Evolutionary conservation across 1,140 invertebrate species (phyloP), one percentile per base, ranked within the genome.

Genomic region (Oedothorax gibbosus): DNA sequence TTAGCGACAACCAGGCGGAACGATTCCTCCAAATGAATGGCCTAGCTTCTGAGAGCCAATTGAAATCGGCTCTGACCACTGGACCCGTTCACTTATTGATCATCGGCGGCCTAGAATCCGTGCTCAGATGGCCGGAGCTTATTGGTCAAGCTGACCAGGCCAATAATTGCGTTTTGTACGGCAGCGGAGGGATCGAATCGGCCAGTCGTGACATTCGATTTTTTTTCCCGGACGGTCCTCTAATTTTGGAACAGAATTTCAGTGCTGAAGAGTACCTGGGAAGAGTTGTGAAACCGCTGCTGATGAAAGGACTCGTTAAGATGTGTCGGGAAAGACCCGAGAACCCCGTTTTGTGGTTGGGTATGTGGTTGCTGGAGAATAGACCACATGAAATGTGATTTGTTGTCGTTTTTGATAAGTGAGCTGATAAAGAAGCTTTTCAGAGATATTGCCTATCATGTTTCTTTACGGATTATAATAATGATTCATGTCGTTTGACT

Each of bases 101-200:
- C 81, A 84, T 84, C 15, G 71, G 60, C 7, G 81, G 81, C 35
- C 56, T 76, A 60, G 72, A 84, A 60, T 71, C 81, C 62, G 81
- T 84, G 71, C 51, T 64, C 81, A 84, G 81, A 84, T 84, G 81
- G 81, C 64, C 68, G 81, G 81, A 84, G 50, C 81, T 84, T 53
- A 84, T 84, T 84, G 81, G 81, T 84, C 81, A 84, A 57, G 60
- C 81, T 84, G 60, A 84, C 53, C 18, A 49, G 49, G 64, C 21
- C 53, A 57, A 35, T 21, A 68, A 56, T 65, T 35, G 60, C 65
- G 57, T 56, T 10, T 49, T 73, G 56, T 20, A 65, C 49, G 81
- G 60, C 51, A 84, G 81, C 68, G 20, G 12, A 14, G 54, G 68
- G 20, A 50, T 84, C 51, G 21, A 18, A 57, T n/a, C 62, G 9